Percentiles rank a stretch among this genome's conserved stretches.
Conservation (phyloP, 2,113 vertebrate species). For the Zootoca vivipara region DNA sequence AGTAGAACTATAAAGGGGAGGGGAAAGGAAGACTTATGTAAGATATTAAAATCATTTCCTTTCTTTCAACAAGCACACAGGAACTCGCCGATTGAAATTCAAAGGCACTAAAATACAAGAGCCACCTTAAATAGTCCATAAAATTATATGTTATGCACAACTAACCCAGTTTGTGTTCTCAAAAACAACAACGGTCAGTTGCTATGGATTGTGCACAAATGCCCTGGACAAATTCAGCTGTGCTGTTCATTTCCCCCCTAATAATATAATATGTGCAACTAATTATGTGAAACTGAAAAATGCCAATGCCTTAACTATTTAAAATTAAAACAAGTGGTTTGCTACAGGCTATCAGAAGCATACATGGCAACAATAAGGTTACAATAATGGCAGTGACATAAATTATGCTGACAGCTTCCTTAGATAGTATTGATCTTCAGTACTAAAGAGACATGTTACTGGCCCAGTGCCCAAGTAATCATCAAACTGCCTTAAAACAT, state of each 20-base stretch:
- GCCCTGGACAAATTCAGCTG: neutral
- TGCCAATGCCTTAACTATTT: neutral
- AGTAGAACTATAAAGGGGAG: neutral
- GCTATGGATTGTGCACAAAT: neutral
- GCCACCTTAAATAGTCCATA: neutral
- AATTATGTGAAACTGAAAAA: neutral
- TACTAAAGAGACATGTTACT: conserved; percentile 23
- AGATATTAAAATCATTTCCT: neutral
- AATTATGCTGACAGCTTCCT: conserved; percentile 28
- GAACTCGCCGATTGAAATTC: neutral
- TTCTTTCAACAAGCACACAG: neutral
- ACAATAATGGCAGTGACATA: neutral
- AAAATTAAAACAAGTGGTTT: conserved; percentile 39
- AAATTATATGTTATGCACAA: neutral
- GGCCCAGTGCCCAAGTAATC: neutral
- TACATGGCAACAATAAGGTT: neutral
- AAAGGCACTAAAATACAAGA: neutral
- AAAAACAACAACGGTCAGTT: neutral
- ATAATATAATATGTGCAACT: neutral
- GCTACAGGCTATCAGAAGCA: conserved; percentile 18
- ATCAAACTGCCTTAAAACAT: neutral
- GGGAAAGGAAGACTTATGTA: neutral
- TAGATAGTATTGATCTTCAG: conserved; percentile 12
- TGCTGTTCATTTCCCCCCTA: neutral
- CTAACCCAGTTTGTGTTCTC: neutral